A percentile compares a stretch with the other conserved stretches of the same genome.
phyloP scores from a whole-genome alignment of 2,113 vertebrate genomes.

The Myodes glareolus region DNA sequence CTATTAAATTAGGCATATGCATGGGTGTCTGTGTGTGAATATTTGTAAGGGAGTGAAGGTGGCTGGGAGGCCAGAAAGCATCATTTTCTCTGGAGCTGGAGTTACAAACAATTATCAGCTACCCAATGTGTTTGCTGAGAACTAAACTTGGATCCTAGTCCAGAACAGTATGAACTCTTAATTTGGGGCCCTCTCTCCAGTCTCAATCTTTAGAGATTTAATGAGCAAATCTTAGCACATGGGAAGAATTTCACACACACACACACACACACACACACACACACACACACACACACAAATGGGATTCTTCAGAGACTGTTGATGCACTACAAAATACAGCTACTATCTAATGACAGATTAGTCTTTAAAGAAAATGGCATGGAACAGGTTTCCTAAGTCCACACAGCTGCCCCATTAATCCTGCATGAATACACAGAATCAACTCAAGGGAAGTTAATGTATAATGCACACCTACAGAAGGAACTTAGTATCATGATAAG shows the following conservation, averaged over 20 bases:
- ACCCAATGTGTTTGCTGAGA: too few species aligned
- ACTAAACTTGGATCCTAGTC: background rate
- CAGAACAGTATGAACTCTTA: too few species aligned
- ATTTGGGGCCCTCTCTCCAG: background rate
- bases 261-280: too few species aligned
- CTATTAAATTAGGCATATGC: background rate
- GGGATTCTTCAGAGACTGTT: background rate
- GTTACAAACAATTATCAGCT: background rate
- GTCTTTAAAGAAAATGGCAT: background rate
- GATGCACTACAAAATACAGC: background rate
- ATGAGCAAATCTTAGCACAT: background rate
- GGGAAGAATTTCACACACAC: background rate
- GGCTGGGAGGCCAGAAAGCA: background rate
- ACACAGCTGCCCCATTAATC: background rate
- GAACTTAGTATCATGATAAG: background rate
- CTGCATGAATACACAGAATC: background rate
- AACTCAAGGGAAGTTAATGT: background rate
- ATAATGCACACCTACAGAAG: background rate
- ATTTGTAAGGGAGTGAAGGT: background rate
- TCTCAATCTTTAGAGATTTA: background rate
- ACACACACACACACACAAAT: background rate
- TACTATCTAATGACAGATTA: background rate
- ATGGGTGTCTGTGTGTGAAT: background rate
- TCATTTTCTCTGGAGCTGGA: background rate
- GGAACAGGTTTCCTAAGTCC: background rate